Evolutionary conservation across 1,140 invertebrate species (phyloP).

Genomic region (Brachionus paranguensis): DNA sequence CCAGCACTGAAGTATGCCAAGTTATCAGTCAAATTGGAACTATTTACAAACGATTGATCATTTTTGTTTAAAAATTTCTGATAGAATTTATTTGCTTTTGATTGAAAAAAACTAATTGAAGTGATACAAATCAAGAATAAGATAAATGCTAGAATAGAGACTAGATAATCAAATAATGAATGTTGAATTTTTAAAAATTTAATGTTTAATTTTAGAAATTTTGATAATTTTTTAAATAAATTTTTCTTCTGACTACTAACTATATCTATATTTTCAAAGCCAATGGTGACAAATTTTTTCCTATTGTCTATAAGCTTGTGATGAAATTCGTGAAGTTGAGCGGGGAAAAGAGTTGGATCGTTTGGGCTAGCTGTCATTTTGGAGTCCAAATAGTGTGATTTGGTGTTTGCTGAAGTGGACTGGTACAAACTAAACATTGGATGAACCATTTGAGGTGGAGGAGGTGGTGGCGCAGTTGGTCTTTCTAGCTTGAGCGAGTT

Average conservation of each 20-base stretch:
- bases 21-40: not conserved
- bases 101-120: constrained; percentile 22
- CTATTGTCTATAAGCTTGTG: not conserved
- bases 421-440: not conserved
- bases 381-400: not conserved
- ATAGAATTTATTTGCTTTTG: constrained; percentile 26
- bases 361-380: not conserved
- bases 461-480: constrained; percentile 19
- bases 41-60: not conserved
- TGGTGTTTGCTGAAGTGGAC: not conserved
- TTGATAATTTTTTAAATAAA: not conserved
- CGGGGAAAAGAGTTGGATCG: no score
- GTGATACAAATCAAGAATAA: constrained; percentile 8
- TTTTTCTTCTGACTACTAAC: not conserved
- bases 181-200: not conserved
- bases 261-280: not conserved
- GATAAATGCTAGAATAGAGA: not conserved
- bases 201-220: not conserved
- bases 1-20: not conserved
- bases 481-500: not conserved
- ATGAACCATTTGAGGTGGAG: not conserved
- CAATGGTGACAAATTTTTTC: not conserved
- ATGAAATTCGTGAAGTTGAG: not conserved
- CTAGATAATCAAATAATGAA: not conserved
- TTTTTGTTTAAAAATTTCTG: constrained; percentile 10